Evolutionary conservation across 2,797 vertebrate species (phyloP), one percentile per base, ranked within the genome.

Genomic region (Meda fulgida): DNA sequence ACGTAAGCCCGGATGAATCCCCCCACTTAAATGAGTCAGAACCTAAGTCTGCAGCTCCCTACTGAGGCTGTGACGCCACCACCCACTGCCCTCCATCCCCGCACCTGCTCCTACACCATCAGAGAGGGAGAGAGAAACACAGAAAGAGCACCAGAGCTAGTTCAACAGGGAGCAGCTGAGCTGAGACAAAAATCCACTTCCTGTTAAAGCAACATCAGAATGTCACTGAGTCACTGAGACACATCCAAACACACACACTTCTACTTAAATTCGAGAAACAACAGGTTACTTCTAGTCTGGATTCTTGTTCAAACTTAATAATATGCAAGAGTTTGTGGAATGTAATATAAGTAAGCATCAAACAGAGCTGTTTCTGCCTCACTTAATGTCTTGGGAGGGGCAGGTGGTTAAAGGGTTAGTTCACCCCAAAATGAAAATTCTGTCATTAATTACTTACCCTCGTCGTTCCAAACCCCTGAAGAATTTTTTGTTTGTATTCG

Each of bases 21-120:
- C 79, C 87, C 80, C 80, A 89, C 92, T 78, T 88, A 87, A 36
- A 48, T 94, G 94, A 94, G 89, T 95, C 94, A 95, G 84, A 91
- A 89, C 90, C 91, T 87, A 85, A 90, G 90, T 88, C 92, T 91
- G 89, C 87, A 90, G 86, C 89, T 87, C 90, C 95, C 93, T 93
- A 93, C 92, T 94, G 93, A 89, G 93, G 89, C 92, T 94, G 94
- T 93, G 92, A 94, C 94, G 92, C 92, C 94, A 95, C 94, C 93
- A 90, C 92, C 93, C 92, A 93, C 92, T 89, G 89, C 93, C 93
- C 94, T 91, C 94, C 94, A 94, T 94, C 93, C 93, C 89, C 91
- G 92, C 94, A 96, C 95, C 95, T 95, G 95, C 93, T 91, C 88
- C 84, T 88, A 77, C 85, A 84, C 87, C 65, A 66, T 48, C 70